A percentile compares a stretch with the other conserved stretches of the same genome.
Conservation (phyloP, 2,113 vertebrate species). For the Danionella cerebrum region DNA sequence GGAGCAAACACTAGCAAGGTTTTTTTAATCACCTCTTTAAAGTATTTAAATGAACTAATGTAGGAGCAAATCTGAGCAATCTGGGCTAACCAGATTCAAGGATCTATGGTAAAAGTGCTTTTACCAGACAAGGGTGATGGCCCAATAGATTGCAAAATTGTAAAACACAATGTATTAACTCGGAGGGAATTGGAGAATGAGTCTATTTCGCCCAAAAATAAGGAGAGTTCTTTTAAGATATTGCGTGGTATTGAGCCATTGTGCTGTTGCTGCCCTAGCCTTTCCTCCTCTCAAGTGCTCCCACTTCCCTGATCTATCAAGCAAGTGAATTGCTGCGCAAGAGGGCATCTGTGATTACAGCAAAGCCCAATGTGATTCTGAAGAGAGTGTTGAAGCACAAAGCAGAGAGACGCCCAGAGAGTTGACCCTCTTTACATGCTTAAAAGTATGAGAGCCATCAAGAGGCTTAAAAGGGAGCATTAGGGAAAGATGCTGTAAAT, state of each 20-base stretch:
- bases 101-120: too few species aligned
- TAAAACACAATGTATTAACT: constrained; percentile 11
- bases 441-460: not conserved
- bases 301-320: not conserved
- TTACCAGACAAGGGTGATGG: too few species aligned
- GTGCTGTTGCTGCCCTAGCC: not conserved
- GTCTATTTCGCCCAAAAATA: too few species aligned
- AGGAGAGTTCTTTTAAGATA: constrained; percentile 18
- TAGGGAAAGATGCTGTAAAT: not conserved
- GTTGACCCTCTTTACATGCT: not conserved
- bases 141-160: too few species aligned
- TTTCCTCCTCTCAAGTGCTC: not conserved
- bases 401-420: not conserved
- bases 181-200: too few species aligned
- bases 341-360: not conserved
- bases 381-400: not conserved
- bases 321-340: not conserved
- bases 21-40: too few species aligned
- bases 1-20: too few species aligned
- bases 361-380: not conserved
- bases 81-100: too few species aligned
- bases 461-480: not conserved
- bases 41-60: too few species aligned
- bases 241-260: not conserved
- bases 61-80: too few species aligned